These are phyloP conservation scores for Cryptoprocta ferox DNA, from an alignment of 2,797 vertebrate genomes.

Conservation along the genomic window DNA sequence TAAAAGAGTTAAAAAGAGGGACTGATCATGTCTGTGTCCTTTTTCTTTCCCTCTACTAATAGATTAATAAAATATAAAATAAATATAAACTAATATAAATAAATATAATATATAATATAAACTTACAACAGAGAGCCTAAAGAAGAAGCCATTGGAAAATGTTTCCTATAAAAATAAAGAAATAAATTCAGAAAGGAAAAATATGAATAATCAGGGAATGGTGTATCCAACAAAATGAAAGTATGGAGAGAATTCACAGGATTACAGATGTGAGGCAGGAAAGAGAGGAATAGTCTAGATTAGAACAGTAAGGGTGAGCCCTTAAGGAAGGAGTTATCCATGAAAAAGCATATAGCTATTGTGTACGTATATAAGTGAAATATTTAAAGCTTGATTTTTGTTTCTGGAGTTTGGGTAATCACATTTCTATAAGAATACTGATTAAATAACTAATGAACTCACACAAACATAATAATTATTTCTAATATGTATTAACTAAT, in stretches of 20 bases:
- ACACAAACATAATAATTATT: not conserved
- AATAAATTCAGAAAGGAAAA: not conserved
- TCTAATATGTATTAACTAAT: not conserved
- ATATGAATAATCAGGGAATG: not conserved
- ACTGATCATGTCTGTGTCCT: not conserved
- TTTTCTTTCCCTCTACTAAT: not conserved
- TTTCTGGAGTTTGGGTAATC: not conserved
- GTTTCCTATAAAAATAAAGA: not conserved
- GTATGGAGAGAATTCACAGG: not conserved
- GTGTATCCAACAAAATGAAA: not conserved
- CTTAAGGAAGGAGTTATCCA: not conserved
- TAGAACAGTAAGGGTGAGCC: fast-evolving
- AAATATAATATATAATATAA: not conserved
- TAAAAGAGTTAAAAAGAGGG: not conserved
- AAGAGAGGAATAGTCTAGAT: not conserved
- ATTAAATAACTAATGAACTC: not conserved
- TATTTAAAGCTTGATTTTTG: not conserved
- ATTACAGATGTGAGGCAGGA: not conserved
- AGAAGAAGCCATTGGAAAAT: not conserved
- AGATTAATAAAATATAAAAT: not conserved
- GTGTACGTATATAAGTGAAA: not conserved
- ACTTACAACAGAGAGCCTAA: not conserved
- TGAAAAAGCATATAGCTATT: not conserved
- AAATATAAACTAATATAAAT: too few relatives aligned
- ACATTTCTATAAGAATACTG: not conserved